Evolutionary conservation across 2,888 invertebrate genomes (phyloP).

Genomic region (Blera fallax): DNA sequence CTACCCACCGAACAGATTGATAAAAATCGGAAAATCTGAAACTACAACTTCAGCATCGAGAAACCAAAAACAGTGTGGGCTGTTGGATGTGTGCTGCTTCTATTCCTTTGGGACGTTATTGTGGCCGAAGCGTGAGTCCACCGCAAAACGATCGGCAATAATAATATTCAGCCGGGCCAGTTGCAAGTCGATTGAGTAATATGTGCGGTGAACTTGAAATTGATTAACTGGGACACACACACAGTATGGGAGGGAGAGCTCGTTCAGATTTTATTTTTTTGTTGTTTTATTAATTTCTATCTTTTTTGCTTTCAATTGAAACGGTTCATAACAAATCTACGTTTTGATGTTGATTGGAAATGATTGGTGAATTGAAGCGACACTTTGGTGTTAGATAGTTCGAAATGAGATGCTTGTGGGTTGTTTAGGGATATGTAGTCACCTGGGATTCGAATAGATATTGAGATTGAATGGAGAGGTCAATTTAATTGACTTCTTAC

Average conservation of each 20-base stretch:
- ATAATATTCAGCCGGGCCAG: constrained; percentile 27
- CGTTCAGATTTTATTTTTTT: constrained; percentile 17
- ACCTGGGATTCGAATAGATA: constrained; percentile 38
- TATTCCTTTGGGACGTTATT: constrained; percentile 30
- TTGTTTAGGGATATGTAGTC: constrained; percentile 7
- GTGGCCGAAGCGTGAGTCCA: not conserved
- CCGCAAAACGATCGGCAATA: constrained; percentile 19
- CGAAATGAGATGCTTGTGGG: not conserved
- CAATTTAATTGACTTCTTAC: constrained; percentile 28
- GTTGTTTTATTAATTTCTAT: constrained; percentile 28
- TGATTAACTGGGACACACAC: constrained; percentile 66
- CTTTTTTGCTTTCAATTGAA: constrained; percentile 54
- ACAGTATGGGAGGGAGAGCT: constrained; percentile 3
- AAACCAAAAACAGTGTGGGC: not conserved
- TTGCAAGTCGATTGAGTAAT: constrained; percentile 68
- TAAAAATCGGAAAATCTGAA: constrained; percentile 31
- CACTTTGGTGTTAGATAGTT: constrained; percentile 31
- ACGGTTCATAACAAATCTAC: constrained; percentile 48
- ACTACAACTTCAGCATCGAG: not conserved
- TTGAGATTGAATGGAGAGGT: constrained; percentile 41
- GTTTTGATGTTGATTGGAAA: constrained; percentile 58
- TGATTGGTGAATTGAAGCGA: constrained; percentile 65
- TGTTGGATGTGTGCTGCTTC: not conserved
- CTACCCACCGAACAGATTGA: constrained; percentile 34
- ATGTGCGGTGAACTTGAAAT: constrained; percentile 69